phyloP scores from a whole-genome alignment of 2,797 vertebrate species.

The Melanogrammus aeglefinus region DNA sequence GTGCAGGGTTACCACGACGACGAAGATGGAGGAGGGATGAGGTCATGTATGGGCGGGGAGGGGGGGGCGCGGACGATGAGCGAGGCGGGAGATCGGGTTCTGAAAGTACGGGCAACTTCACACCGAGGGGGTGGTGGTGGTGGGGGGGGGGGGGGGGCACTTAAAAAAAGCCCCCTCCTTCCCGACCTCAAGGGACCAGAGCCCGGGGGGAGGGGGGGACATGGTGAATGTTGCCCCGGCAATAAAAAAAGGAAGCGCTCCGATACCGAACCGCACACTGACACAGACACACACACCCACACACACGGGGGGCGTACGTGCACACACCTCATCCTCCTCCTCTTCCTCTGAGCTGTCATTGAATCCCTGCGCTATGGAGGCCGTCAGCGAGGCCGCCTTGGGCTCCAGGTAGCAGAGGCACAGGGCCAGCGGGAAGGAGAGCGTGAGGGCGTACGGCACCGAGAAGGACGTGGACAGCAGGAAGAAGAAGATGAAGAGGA shows the following conservation, averaged over 20 bases:
- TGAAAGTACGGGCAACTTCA: constrained; percentile 86
- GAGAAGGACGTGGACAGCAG: constrained; percentile 97
- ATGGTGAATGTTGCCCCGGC: neutral
- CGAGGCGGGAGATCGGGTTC: constrained; percentile 89
- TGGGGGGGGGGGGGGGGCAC: constrained; percentile 54
- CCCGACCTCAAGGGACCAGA: constrained; percentile 40
- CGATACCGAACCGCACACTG: neutral
- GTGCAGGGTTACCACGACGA: constrained; percentile 55
- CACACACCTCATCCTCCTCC: constrained; percentile 81
- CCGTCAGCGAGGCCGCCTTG: constrained; percentile 95
- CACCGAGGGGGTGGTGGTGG: neutral
- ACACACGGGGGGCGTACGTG: constrained; percentile 44
- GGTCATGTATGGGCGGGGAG: constrained; percentile 35
- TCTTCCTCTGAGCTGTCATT: constrained; percentile 99
- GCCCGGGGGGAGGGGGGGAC: no score
- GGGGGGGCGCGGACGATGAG: constrained; percentile 37
- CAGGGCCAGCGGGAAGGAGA: constrained; percentile 98
- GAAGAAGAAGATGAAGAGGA: constrained; percentile 99
- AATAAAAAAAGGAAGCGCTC: neutral
- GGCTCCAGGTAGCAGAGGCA: constrained; percentile 99
- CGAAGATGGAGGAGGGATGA: constrained; percentile 48
- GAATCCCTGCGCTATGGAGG: constrained; percentile 95
- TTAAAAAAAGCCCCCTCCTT: constrained; percentile 66
- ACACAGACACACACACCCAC: constrained; percentile 55
- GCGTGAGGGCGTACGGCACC: constrained; percentile 95